A percentile compares a stretch with the other conserved stretches of the same genome.
These are phyloP conservation scores for Harpalus rubripes DNA, from an alignment of 2,888 invertebrate species.

Conservation along the genomic window DNA sequence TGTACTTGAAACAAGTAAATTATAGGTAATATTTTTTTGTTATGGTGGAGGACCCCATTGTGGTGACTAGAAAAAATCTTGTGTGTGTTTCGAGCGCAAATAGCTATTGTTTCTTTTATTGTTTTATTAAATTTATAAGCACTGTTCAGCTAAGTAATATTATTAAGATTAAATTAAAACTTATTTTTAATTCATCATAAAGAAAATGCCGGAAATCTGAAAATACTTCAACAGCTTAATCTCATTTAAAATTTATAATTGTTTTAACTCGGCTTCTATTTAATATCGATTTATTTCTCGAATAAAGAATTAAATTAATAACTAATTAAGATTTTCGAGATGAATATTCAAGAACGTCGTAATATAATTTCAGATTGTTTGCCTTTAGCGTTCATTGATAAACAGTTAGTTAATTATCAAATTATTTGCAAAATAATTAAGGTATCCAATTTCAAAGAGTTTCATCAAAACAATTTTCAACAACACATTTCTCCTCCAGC, in stretches of 20 bases:
- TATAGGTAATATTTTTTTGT: too few species aligned
- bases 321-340: neutral
- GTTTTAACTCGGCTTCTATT: neutral
- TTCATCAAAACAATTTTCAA: conserved; percentile 21
- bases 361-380: conserved; percentile 27
- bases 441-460: neutral
- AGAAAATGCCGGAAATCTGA: neutral
- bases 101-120: neutral
- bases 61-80: too few species aligned
- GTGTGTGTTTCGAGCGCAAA: neutral
- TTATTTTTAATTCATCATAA: neutral
- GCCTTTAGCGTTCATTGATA: conserved; percentile 10
- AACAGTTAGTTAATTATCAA: conserved; percentile 35
- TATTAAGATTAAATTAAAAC: neutral
- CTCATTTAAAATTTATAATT: conserved; percentile 28
- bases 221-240: neutral
- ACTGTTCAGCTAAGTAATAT: neutral
- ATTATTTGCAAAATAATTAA: conserved; percentile 32
- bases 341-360: conserved; percentile 13
- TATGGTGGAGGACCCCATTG: too few species aligned
- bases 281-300: conserved; percentile 25
- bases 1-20: too few species aligned
- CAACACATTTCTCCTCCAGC: conserved; percentile 13
- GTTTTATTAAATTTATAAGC: neutral
- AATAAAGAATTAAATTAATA: conserved; percentile 35